Evolutionary conservation across 2,113 vertebrate species (phyloP), one percentile per base, ranked within the genome.

Genomic region (Aythya baeri): DNA sequence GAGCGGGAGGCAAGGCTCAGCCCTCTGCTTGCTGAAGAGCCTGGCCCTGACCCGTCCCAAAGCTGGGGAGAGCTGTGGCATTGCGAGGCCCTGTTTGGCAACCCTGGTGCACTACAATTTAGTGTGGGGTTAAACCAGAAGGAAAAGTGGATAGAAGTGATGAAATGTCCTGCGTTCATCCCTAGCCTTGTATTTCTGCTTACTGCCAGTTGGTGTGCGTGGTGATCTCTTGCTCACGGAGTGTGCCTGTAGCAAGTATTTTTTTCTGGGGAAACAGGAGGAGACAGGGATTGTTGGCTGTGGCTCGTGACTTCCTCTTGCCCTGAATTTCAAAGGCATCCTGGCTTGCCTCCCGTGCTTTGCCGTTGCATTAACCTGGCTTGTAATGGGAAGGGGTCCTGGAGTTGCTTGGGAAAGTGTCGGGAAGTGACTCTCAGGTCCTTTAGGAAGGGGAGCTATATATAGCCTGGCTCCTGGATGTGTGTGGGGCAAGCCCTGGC

Each of bases 1-100:
- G 50, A 0, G 0, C 66, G 11, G 17, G 34, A 80, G 59, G 23
- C 20, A 7, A 0, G 0, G 71, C 18, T 81, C 41, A 59, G 31
- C 31, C 25, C 21, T 44, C 18, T 71, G 61, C 34, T 89, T 5
- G 25, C 2, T 4, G 13, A n/a, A 27, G n/a, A 86, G 17, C 0
- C 73, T 1, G 5, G n/a, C n/a, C 65, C 31, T 4, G 6, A 62
- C 20, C 41, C 67, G 7, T 65, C 31, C 7, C 7, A 89, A 87
- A 83, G 27, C 7, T 23, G 12, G 25, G 18, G 71, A 66, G 29
- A 79, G 4, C 29, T 57, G 34, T 43, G 62, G 44, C 70, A 3
- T 10, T 81, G 61, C 0, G 2, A 84, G 44, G 20, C 43, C 27
- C 26, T 70, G 2, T 75, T 72, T 55, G 31, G 4, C 32, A 36